Evolutionary conservation across 2,797 vertebrate species (phyloP), one percentile per base, ranked within the genome.

Genomic region (Platalea minor): DNA sequence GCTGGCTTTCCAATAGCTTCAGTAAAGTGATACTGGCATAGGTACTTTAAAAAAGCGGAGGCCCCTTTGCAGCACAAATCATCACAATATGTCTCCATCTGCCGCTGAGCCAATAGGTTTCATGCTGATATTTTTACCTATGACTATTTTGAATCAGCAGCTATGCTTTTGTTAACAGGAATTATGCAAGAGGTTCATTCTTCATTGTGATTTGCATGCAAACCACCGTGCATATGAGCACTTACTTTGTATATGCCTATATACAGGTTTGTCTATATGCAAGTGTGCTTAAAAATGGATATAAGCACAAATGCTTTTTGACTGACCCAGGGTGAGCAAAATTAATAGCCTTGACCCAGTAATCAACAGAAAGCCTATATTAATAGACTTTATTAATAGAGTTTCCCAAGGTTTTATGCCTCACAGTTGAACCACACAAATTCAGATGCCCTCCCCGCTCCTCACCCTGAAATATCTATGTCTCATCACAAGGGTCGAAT

Each of bases 21-120:
- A 83, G 75, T 63, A 70, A 91, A 91, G 76, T 77, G 17, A 59
- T 90, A 70, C 39, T 75, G 82, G 69, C 28, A 12, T 21, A 41
- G 14, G 45, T 35, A 59, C 7, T 43, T 45, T 37, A 24, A 79
- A 89, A 85, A 76, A 31, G 24, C 4, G 1, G 54, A 85, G 75
- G 78, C 26, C 48, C 29, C 46, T 70, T 89, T 70, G 78, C 50
- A 89, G 54, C 17, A 74, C 56, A 87, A 75, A 91, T 74, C 75
- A 63, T 46, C 25, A 1, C 54, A 82, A 15, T 61, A 78, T 69
- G 20, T 76, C 50, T 93, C 50, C 33, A 46, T 61, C 63, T 82
- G 59, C 51, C 43, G 61, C 35, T 43, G 24, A 80, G 35, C 8
- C 54, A 68, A 13, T 69, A 76, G 41, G 13, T 51, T 88, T 54